These are phyloP conservation scores for Muschampia plurimacula DNA, from an alignment of 2,888 invertebrate genomes.

Conservation along the genomic window DNA sequence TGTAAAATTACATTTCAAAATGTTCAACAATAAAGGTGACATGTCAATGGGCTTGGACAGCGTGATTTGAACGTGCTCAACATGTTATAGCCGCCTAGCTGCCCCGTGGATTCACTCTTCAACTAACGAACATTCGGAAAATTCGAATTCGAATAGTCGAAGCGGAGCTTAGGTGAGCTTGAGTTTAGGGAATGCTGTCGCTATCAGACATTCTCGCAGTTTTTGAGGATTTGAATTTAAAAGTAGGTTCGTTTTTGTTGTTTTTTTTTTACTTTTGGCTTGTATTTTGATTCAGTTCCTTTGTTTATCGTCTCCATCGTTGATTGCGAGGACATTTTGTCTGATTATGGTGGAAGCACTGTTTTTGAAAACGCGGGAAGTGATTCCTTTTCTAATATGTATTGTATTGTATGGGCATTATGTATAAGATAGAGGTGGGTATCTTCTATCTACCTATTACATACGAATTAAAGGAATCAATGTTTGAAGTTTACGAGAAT, in stretches of 20 bases:
- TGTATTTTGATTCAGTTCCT: background rate
- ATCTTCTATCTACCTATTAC: no score
- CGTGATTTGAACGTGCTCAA: constrained; percentile 31
- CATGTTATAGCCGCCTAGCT: background rate
- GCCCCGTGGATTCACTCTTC: background rate
- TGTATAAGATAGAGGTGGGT: no score
- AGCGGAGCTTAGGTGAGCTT: background rate
- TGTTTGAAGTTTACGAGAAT: no score
- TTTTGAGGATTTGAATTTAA: constrained; percentile 2
- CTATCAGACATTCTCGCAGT: background rate
- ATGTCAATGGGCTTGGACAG: constrained; percentile 19
- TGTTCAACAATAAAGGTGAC: constrained; percentile 3
- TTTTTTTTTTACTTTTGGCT: background rate
- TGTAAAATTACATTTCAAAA: constrained; percentile 8
- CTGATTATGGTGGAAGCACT: no score
- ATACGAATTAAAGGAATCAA: no score
- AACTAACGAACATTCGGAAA: constrained; percentile 30
- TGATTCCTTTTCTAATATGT: no score
- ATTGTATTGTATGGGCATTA: no score
- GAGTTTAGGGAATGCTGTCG: background rate
- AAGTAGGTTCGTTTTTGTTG: background rate
- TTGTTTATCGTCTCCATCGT: no score
- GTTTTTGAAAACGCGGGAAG: no score
- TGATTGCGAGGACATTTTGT: no score
- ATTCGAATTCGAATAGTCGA: constrained; percentile 13